A percentile compares a stretch with the other conserved stretches of the same genome.
Conservation (phyloP, 35 echinoderm and acorn worm species). For the Ptychodera flava region DNA sequence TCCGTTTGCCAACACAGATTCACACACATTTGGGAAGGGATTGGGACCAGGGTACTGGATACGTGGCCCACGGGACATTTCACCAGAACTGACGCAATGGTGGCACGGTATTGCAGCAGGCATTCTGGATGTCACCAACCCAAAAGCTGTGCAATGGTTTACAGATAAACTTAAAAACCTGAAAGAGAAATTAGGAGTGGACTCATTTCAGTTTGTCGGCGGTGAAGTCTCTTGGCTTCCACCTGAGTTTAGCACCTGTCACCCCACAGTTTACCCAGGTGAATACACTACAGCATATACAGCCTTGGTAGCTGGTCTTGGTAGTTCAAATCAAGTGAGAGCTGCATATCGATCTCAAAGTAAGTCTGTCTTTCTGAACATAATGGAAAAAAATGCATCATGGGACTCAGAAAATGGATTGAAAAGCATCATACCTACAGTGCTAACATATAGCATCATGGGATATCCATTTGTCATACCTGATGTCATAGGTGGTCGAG, state of each 20-base stretch:
- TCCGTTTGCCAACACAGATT: conserved; percentile 64
- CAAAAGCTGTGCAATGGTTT: conserved; percentile 57
- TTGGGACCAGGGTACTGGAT: conserved; percentile 46
- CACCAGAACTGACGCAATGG: conserved; percentile 76
- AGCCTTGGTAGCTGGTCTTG: conserved; percentile 24
- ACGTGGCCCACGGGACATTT: conserved; percentile 37
- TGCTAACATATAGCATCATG: conserved; percentile 51
- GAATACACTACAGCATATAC: conserved; percentile 56
- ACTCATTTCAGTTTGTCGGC: conserved; percentile 85
- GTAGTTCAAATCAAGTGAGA: conserved; percentile 33
- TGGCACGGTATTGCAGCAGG: conserved; percentile 43
- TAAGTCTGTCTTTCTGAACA: conserved; percentile 62
- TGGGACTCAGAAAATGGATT: conserved; percentile 79
- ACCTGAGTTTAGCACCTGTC: conserved; percentile 30
- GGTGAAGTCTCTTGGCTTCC: conserved; percentile 61
- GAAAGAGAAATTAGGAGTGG: conserved; percentile 22
- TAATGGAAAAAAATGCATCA: conserved; percentile 48
- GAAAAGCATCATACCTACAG: conserved; percentile 57
- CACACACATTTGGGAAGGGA: conserved; percentile 52
- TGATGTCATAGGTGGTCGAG: conserved; percentile 54
- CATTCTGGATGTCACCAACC: conserved; percentile 56
- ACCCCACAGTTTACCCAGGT: conserved; percentile 48
- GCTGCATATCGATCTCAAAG: conserved; percentile 70
- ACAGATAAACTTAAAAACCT: conserved; percentile 30
- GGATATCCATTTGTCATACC: conserved; percentile 91